These are phyloP conservation scores for Polylopha cassiicola DNA, from an alignment of 2,888 invertebrate genomes.

Conservation along the genomic window DNA sequence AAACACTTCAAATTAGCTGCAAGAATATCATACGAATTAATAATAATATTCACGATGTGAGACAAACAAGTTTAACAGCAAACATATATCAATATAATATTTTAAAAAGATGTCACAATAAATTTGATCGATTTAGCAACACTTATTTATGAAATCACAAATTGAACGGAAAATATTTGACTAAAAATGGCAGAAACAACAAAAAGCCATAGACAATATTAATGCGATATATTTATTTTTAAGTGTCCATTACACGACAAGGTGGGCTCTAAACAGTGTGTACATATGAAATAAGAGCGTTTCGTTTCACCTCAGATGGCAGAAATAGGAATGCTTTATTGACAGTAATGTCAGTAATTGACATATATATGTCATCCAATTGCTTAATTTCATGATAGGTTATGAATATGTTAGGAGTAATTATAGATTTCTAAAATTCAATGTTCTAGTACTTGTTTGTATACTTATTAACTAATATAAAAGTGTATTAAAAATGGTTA, in stretches of 20 bases:
- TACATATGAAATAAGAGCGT: slow-evolving; percentile 7
- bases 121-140: slow-evolving; percentile 59
- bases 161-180: slow-evolving; percentile 69
- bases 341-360: too few species aligned
- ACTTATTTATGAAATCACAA: slow-evolving; percentile 54
- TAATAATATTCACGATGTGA: slow-evolving; percentile 5
- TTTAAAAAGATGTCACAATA: slow-evolving; percentile 58
- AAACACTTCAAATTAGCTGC: slow-evolving; percentile 1
- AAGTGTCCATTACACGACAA: slow-evolving; percentile 10
- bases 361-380: too few species aligned
- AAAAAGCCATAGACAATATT: slow-evolving; percentile 55
- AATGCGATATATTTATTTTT: slow-evolving; percentile 30
- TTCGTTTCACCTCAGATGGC: slow-evolving; percentile 8
- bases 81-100: slow-evolving; percentile 37
- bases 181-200: slow-evolving; percentile 67
- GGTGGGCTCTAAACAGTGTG: background rate
- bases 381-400: too few species aligned
- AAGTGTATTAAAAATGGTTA: slow-evolving; percentile 6
- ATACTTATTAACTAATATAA: background rate
- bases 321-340: too few species aligned
- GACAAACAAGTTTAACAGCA: slow-evolving; percentile 38
- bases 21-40: slow-evolving; percentile 6
- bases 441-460: background rate
- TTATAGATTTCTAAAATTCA: too few species aligned
- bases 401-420: too few species aligned